Evolutionary conservation across 2,888 invertebrate species (phyloP), one percentile per base, ranked within the genome.

Genomic region (Scaptomyza cyrtandrae): DNA sequence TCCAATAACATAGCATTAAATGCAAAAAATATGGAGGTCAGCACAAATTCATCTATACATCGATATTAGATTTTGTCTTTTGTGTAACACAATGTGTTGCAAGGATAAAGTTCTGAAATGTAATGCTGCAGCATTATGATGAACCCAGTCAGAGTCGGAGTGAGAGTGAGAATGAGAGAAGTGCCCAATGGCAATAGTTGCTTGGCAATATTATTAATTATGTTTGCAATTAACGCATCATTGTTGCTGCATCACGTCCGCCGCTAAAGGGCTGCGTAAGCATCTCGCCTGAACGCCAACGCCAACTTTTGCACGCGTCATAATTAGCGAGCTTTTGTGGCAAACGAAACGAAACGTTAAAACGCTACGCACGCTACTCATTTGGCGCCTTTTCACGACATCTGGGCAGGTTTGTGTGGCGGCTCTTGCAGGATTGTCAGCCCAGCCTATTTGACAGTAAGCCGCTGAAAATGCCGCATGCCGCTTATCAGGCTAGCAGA

Each of bases 171-270:
- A 4, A 16, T n/a, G n/a, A n/a, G n/a, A n/a, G n/a, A 10, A 0
- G 16, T 24, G 13, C 33, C 45, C 29, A n/a, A 16, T 50, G 50
- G 66, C 56, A 63, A 60, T 46, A 46, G 61, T 41, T 53, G 63
- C 69, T 31, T 45, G 52, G 60, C 53, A 71, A 79, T 68, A 71
- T 85, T 82, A 86, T 86, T 86, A 86, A 86, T 86, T 86, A 86
- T 86, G 80, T 86, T 77, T 74, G 82, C 86, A 86, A 86, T 86
- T 86, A 86, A 80, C 69, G 75, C 71, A 56, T 69, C 79, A 82
- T 86, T 85, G 80, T 86, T 85, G 84, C 86, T 74, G 76, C 76
- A 86, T 85, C 86, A 85, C 70, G 71, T 80, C 63, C 74, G 56
- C 62, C 71, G 58, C 62, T 56, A 75, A 83, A 75, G 62, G 78